Base-by-base conservation (phyloP, 2,797 vertebrate species). In the Prionace glauca region DNA sequence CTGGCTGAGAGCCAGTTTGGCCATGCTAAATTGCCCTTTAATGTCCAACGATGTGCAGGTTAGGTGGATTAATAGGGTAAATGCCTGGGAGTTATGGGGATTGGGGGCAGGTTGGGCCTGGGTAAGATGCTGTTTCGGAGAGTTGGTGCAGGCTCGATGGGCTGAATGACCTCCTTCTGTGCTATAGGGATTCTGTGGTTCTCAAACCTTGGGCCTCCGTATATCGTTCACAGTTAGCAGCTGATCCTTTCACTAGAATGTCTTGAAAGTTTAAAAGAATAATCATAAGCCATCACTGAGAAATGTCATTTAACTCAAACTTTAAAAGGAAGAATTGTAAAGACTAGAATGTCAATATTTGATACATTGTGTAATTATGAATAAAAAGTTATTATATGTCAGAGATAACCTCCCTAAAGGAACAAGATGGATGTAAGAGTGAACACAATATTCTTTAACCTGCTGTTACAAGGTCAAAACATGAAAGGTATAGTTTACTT, bases 261-360 rank as follows among this genome's bases (percentile, higher is more conserved):
- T 56, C 86, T 88, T 88, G 12, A 88, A 65, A 12, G 16, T n/a
- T 69, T 92, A 41, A 67, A 24, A 92, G 1, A n/a, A 62, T 56
- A 56, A 56, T 56, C 2, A 16, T 36, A 84, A 41, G 32, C 29
- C 26, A 74, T 0, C 62, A 65, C 29, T 20, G 60, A 69, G 8
- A 10, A 36, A 22, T 32, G 36, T 69, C 0, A n/a, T 24, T n/a
- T 92, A 69, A 41, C n/a, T 60, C 50, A 50, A 87, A 81, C 41
- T n/a, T 11, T 67, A 9, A 32, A 90, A 90, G 87, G 29, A 41
- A 69, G 18, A 91, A 91, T 69, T 41, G n/a, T 10, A 92, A 69
- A 92, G 90, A 24, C 90, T 18, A 81, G n/a, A 84, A 45, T 92
- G n/a, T 69, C n/a, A 92, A 92, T 92, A 69, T 92, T 69, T 92